phyloP scores from a whole-genome alignment of 92 coral and sea anemone genomes.

The Porites evermanni region DNA sequence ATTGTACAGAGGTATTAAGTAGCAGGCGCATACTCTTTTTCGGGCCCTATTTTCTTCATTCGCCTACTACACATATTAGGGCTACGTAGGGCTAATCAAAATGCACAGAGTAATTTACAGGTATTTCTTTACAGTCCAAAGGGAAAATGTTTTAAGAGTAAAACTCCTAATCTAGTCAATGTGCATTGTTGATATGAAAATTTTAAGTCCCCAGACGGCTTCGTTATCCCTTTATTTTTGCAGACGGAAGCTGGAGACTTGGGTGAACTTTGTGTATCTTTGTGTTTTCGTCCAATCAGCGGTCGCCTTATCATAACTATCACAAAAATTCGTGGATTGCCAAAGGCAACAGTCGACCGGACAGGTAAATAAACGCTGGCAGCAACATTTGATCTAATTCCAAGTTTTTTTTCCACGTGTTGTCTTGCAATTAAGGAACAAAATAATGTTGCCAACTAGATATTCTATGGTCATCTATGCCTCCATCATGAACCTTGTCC shows the following conservation, averaged over 20 bases:
- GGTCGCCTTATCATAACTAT: conserved; percentile 96
- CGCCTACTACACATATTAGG: no score
- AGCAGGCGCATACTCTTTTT: no score
- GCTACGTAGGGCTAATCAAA: no score
- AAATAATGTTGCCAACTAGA: neutral
- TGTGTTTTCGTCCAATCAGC: conserved; percentile 99
- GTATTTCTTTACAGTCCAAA: no score
- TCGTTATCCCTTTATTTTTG: neutral
- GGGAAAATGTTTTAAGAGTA: no score
- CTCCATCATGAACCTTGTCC: no score
- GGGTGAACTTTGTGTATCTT: conserved; percentile 90
- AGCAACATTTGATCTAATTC: neutral
- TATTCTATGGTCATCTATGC: no score
- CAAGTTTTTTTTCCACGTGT: neutral
- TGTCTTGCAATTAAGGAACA: neutral
- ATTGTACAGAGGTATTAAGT: no score
- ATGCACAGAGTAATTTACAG: no score
- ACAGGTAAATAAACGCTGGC: conserved; percentile 66
- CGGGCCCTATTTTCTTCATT: no score
- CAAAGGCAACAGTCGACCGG: conserved; percentile 80
- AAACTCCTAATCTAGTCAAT: no score
- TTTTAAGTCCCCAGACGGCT: neutral
- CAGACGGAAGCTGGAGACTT: conserved; percentile 73
- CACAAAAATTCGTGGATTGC: conserved; percentile 82
- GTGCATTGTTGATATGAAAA: no score